These are phyloP conservation scores for Drosophila ercepeae DNA, from an alignment of 1,140 invertebrate genomes.

Conservation along the genomic window DNA sequence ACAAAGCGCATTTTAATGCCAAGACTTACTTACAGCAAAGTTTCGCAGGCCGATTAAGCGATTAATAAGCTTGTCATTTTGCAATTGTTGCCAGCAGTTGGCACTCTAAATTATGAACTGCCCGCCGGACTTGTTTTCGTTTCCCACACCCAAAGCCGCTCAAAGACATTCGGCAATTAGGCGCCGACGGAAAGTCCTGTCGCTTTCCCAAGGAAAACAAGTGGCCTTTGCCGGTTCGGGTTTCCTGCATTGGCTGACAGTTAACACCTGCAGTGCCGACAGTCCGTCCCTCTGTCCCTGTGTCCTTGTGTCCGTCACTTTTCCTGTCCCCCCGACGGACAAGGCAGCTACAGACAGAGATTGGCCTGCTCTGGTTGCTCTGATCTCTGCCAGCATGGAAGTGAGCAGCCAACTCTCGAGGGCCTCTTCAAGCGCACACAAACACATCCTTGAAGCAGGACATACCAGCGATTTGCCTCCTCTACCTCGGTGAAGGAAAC, in stretches of 20 bases:
- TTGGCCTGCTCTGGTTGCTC: constrained; percentile 46
- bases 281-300: background rate
- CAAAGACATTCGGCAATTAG: constrained; percentile 68
- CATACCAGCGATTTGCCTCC: constrained; percentile 26
- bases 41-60: constrained; percentile 79
- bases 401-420: constrained; percentile 66
- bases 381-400: constrained; percentile 19
- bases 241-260: constrained; percentile 31
- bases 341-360: constrained; percentile 59
- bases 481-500: constrained; percentile 22
- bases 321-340: background rate
- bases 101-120: constrained; percentile 70
- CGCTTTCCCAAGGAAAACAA: background rate
- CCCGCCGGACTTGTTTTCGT: constrained; percentile 33
- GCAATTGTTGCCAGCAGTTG: constrained; percentile 74
- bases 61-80: constrained; percentile 82
- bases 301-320: background rate
- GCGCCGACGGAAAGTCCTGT: constrained; percentile 16
- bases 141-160: constrained; percentile 44
- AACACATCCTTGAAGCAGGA: constrained; percentile 5
- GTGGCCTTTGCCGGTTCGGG: background rate
- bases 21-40: constrained; percentile 72
- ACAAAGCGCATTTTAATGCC: constrained; percentile 66
- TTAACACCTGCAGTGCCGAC: constrained; percentile 63
- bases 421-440: constrained; percentile 58